Evolutionary conservation across 1,140 invertebrate genomes (phyloP), one percentile per base, ranked within the genome.

Genomic region (Phymastichus coffea): DNA sequence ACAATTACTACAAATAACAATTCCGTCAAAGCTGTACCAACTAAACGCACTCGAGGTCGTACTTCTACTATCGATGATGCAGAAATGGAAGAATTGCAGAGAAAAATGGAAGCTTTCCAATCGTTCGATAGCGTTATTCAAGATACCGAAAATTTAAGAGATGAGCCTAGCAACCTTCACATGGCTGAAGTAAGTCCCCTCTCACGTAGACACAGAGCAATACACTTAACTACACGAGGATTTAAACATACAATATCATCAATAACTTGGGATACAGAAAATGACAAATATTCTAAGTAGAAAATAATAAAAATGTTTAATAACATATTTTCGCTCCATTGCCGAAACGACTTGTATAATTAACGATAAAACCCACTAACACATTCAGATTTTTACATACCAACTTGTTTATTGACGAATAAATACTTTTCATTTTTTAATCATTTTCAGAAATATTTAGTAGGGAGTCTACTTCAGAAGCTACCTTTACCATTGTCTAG

Each of bases 261-360:
- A 19, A 49, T 70, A 37, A 67, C 72, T 14, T 74, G 67, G 70
- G 63, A 70, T 20, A 66, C 67, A 7, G 63, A 73, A 54, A 70
- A 67, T 47, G 67, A 74, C 22, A 63, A 67, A 57, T 66, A 64
- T 35, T 71, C 38, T 38, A 25, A 38, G n/a, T n/a, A n/a, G n/a
- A n/a, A n/a, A 49, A 2, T 46, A 26, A 2, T 28, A 15, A 28
- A 28, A 28, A 3, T 15, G 28, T 28, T 28, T 23, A 17, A 28
- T 46, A 30, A 30, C 28, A 30, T 12, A 30, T 30, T 12, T 9
- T 20, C 12, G 22, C 17, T 43, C 6, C 12, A 43, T n/a, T n/a
- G n/a, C n/a, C n/a, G n/a, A n/a, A n/a, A n/a, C n/a, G n/a, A n/a
- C n/a, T n/a, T n/a, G n/a, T n/a, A n/a, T n/a, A n/a, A n/a, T n/a